phyloP scores from a whole-genome alignment of 2,113 vertebrate species.

The Rhizomys pruinosus region DNA sequence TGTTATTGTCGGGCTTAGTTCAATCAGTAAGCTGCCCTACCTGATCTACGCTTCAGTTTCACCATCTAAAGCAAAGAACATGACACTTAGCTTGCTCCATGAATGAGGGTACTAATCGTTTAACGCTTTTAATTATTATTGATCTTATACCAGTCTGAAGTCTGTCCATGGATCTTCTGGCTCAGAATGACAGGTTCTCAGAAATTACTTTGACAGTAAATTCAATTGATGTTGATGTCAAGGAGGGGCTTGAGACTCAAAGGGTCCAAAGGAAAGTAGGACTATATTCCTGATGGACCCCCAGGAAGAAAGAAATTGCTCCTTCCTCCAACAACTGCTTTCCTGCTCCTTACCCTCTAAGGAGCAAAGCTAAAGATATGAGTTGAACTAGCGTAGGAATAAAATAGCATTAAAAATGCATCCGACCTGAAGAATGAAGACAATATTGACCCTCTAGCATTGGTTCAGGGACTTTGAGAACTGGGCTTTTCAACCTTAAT shows the following conservation, averaged over 20 bases:
- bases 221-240: not conserved
- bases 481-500: constrained; percentile 41
- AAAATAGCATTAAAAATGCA: constrained; percentile 1
- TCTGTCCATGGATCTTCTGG: not conserved
- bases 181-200: constrained; percentile 15
- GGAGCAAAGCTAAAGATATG: constrained; percentile 12
- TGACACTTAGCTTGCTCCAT: constrained; percentile 27
- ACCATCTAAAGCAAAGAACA: constrained; percentile 29
- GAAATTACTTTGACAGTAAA: constrained; percentile 14
- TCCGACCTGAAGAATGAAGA: not conserved
- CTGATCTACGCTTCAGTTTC: not conserved
- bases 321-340: constrained; percentile 13
- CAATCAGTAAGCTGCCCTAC: not conserved
- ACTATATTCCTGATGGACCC: not conserved
- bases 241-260: not conserved
- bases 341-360: not conserved
- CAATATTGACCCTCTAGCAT: not conserved
- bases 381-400: not conserved
- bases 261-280: not conserved
- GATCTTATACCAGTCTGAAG: not conserved
- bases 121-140: constrained; percentile 20
- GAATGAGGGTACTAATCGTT: constrained; percentile 12
- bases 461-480: not conserved
- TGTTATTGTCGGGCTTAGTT: not conserved
- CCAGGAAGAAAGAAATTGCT: not conserved